Evolutionary conservation across 1,140 invertebrate species (phyloP).

Genomic region (Drosophila nasuta): DNA sequence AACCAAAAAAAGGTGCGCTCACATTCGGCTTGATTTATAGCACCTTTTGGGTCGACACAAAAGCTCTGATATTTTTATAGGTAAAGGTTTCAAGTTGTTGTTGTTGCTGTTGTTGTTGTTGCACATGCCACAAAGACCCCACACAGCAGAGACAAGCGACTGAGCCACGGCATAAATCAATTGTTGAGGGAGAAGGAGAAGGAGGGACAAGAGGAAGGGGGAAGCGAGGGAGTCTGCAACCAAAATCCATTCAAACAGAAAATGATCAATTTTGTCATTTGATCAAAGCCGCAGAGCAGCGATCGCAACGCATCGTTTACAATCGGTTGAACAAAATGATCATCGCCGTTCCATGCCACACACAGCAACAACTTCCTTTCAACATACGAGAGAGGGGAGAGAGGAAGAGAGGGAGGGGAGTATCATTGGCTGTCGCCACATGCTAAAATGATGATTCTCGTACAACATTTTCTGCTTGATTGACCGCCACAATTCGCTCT

Average conservation of each 20-base stretch:
- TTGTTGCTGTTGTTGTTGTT: constrained; percentile 44
- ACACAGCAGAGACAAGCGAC: constrained; percentile 55
- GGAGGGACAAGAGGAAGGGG: background rate
- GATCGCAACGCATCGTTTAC: constrained; percentile 82
- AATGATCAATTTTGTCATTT: constrained; percentile 84
- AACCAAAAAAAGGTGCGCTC: constrained; percentile 62
- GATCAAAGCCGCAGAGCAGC: constrained; percentile 82
- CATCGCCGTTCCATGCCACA: constrained; percentile 61
- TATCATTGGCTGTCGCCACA: constrained; percentile 66
- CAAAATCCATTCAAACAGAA: constrained; percentile 83
- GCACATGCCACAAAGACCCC: constrained; percentile 73
- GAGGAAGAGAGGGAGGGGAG: constrained; percentile 3
- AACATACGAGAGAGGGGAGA: background rate
- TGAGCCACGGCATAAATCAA: constrained; percentile 71
- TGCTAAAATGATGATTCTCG: constrained; percentile 78
- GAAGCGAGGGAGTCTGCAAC: constrained; percentile 15
- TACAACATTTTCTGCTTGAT: constrained; percentile 78
- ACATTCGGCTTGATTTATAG: constrained; percentile 76
- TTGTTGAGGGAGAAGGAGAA: constrained; percentile 48
- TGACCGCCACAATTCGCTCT: constrained; percentile 52
- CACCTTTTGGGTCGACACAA: constrained; percentile 78
- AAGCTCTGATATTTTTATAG: constrained; percentile 77
- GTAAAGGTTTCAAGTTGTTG: constrained; percentile 38
- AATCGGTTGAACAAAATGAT: constrained; percentile 83
- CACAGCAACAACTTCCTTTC: constrained; percentile 59